Base-by-base conservation (phyloP, 2,797 vertebrate genomes). In the Halcyon badia region DNA sequence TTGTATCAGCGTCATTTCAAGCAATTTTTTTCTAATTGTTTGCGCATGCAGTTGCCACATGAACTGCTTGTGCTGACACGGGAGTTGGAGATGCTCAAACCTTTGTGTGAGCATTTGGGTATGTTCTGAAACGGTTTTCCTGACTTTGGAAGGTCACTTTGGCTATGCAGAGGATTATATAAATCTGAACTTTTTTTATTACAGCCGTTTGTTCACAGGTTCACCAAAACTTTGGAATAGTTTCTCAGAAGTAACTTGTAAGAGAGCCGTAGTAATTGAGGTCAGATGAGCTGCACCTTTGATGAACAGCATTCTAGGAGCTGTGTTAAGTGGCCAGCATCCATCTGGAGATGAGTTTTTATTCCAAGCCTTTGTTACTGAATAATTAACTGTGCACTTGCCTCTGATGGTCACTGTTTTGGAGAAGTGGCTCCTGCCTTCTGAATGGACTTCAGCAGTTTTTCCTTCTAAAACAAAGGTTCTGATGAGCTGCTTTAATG, bases 201-300 rank as follows among this genome's bases (percentile, higher is more conserved):
- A 10, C 30, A 88, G 35, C 22, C 46, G 35, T 94, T 92, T 91
- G 33, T 92, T 93, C 57, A 37, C 61, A 83, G 49, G 28, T 94
- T 60, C 64, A 24, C 16, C 41, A 66, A 54, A 95, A 97, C 42
- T 94, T 83, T n/a, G 33, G 39, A 90, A 69, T 30, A 87, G 77
- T 65, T 84, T 92, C 88, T 97, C 82, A 92, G 79, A 95, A 96
- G 90, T 88, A 65, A 80, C 86, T 96, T 87, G 14, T 78, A 35
- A 86, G 87, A 82, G 52, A 62, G 35, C 46, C 20, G 6, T 14
- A 84, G 64, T 96, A 97, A 97, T 97, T 97, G 95, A 93, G 97
- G 96, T 97, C 95, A 95, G 71, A 92, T n/a, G 48, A 93, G 62
- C 41, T 5, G 0, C 46, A 21, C 3, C 1, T 58, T 92, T 93